phyloP scores from a whole-genome alignment of 1,140 invertebrate species.

The Drosophila ironensis region DNA sequence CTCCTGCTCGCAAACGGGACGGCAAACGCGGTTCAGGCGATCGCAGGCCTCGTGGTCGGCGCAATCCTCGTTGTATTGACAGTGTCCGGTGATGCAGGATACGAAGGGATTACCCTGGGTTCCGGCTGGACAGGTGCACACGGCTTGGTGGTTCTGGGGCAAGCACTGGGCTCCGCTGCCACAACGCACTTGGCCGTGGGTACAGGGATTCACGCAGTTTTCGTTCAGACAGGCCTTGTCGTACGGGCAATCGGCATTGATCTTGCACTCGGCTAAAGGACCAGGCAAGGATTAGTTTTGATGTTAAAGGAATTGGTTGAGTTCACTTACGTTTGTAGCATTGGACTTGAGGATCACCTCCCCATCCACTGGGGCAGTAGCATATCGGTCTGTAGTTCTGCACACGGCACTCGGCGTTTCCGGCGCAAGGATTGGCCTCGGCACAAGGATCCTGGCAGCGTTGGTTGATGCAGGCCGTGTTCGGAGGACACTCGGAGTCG shows the following conservation, averaged over 20 bases:
- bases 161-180: conserved; percentile 91
- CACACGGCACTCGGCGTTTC: conserved; percentile 89
- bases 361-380: conserved; percentile 91
- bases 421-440: conserved; percentile 89
- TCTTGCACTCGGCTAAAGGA: conserved; percentile 90
- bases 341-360: conserved; percentile 91
- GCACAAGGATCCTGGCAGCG: conserved; percentile 91
- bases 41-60: conserved; percentile 93
- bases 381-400: conserved; percentile 89
- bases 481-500: conserved; percentile 88
- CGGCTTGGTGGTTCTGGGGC: conserved; percentile 88
- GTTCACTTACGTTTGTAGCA: conserved; percentile 93
- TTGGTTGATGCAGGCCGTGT: conserved; percentile 90
- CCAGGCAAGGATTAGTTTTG: not conserved
- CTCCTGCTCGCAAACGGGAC: conserved; percentile 90
- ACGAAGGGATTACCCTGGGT: conserved; percentile 92
- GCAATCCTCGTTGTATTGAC: conserved; percentile 95
- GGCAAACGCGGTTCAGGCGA: conserved; percentile 90
- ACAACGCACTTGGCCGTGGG: conserved; percentile 85
- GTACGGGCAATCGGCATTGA: conserved; percentile 91
- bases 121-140: conserved; percentile 91
- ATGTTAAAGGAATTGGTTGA: no score
- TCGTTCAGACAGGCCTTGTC: conserved; percentile 91
- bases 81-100: conserved; percentile 91
- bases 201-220: conserved; percentile 91